These are phyloP conservation scores for Ptilonorhynchus violaceus DNA, from an alignment of 2,113 vertebrate species.

Conservation along the genomic window DNA sequence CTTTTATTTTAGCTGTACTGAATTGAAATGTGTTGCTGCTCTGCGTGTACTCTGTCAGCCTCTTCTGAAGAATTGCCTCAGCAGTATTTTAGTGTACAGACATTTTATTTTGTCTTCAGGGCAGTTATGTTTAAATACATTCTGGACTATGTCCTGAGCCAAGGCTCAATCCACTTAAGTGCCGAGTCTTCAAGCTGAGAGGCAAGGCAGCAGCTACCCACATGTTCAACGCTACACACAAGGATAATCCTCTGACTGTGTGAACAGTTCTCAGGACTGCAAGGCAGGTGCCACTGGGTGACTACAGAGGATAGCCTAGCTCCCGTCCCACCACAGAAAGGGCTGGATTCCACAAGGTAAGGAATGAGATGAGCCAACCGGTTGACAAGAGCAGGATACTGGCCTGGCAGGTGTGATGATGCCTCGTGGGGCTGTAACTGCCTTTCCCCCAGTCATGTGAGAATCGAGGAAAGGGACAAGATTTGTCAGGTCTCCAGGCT, in stretches of 20 bases:
- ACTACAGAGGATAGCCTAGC: not conserved
- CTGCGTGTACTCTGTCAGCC: not conserved
- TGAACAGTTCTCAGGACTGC: not conserved
- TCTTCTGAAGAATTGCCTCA: not conserved
- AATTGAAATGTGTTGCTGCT: not conserved
- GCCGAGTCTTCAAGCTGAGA: not conserved
- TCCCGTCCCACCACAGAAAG: not conserved
- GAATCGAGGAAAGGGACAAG: not conserved
- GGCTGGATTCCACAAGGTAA: not conserved
- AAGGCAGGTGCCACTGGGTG: not conserved
- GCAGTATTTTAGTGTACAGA: not conserved
- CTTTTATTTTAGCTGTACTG: not conserved
- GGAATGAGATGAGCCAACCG: not conserved
- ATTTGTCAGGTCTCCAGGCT: not conserved
- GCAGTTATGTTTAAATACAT: not conserved
- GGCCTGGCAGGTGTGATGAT: not conserved
- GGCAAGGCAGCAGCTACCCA: not conserved
- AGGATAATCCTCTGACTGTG: not conserved
- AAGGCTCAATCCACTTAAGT: not conserved
- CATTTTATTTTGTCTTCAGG: not conserved
- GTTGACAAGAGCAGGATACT: not conserved
- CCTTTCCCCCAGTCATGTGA: not conserved
- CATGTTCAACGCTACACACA: not conserved
- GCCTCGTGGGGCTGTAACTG: fast-evolving
- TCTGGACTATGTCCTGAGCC: not conserved